Percentiles rank a stretch among this genome's conserved stretches.
These are phyloP conservation scores for Amblyjoppa proteus DNA, from an alignment of 2,888 invertebrate genomes.

Conservation along the genomic window DNA sequence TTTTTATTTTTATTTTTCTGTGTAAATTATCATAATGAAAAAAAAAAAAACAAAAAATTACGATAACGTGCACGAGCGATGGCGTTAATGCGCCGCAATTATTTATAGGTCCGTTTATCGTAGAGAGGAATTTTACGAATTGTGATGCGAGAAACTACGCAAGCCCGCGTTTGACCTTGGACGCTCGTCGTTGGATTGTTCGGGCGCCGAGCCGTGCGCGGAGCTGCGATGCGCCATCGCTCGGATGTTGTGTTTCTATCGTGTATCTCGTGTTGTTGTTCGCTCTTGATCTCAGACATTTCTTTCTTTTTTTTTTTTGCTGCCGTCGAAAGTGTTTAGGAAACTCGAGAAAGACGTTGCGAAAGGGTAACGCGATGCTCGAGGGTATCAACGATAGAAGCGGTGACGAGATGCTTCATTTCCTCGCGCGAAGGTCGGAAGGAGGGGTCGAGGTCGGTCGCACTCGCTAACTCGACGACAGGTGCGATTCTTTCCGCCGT, in stretches of 20 bases:
- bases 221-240: background rate
- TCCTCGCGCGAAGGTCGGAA: constrained; percentile 32
- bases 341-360: background rate
- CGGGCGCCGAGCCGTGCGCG: background rate
- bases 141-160: constrained; percentile 3
- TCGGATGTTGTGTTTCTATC: constrained; percentile 7
- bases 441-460: constrained; percentile 46
- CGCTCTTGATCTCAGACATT: background rate
- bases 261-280: constrained; percentile 1
- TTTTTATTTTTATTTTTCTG: background rate
- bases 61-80: background rate
- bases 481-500: background rate
- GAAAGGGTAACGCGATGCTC: constrained; percentile 10
- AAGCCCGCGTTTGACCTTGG: constrained; percentile 5
- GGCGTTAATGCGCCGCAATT: background rate
- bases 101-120: background rate
- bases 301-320: background rate
- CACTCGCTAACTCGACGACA: constrained; percentile 17
- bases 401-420: constrained; percentile 20
- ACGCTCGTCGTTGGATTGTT: background rate
- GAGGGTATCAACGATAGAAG: constrained; percentile 6
- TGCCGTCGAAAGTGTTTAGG: background rate
- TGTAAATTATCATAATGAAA: background rate
- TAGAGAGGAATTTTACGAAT: background rate
- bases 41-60: no score